Evolutionary conservation across 2,888 invertebrate genomes (phyloP).

Genomic region (Lypha dubia): DNA sequence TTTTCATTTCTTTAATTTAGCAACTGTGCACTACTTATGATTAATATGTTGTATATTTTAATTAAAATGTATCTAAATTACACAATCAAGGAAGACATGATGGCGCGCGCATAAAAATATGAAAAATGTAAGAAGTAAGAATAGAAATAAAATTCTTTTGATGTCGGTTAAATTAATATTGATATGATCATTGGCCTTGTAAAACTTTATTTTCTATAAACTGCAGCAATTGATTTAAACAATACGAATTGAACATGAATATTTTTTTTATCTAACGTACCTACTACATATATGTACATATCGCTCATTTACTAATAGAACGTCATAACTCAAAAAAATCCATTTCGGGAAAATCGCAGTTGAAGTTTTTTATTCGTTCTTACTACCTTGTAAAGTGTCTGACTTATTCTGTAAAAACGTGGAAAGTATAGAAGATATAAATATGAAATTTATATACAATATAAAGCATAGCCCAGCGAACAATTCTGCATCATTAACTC

Average conservation of each 20-base stretch:
- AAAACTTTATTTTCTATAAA: slow-evolving; percentile 31
- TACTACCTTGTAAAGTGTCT: too few species aligned
- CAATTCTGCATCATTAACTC: too few species aligned
- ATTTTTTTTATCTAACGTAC: not conserved
- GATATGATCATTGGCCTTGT: slow-evolving; percentile 68
- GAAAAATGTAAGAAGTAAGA: not conserved
- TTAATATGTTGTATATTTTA: slow-evolving; percentile 44
- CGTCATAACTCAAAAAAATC: too few species aligned
- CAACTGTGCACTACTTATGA: slow-evolving; percentile 8
- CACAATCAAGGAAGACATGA: slow-evolving; percentile 49
- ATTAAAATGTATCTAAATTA: slow-evolving; percentile 55
- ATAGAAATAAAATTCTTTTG: slow-evolving; percentile 2
- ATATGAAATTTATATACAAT: too few species aligned
- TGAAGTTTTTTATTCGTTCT: too few species aligned
- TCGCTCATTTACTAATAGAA: too few species aligned
- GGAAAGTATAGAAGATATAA: too few species aligned
- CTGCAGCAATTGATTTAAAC: not conserved
- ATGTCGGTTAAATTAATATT: slow-evolving; percentile 57
- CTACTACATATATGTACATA: too few species aligned
- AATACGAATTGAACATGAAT: not conserved
- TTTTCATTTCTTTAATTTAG: not conserved
- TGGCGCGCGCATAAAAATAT: slow-evolving; percentile 25
- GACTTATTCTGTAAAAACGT: too few species aligned
- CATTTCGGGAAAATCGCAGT: too few species aligned
- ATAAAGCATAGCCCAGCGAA: too few species aligned